Evolutionary conservation across 2,113 vertebrate genomes (phyloP).

Genomic region (Blennius ocellaris): DNA sequence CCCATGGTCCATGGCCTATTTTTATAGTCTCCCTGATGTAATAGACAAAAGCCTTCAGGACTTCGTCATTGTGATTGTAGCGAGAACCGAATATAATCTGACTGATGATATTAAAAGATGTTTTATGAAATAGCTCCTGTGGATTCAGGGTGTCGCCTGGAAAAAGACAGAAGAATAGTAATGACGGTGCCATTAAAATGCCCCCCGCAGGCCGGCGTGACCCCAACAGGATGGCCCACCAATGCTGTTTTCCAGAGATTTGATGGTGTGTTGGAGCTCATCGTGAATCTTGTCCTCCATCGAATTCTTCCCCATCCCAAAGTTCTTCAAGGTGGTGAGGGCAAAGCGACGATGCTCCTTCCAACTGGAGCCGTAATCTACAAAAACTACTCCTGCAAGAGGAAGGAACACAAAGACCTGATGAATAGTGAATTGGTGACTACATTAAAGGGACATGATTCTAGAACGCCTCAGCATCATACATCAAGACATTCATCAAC

Average conservation of each 20-base stretch:
- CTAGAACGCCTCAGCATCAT: no score
- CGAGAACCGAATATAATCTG: constrained; percentile 80
- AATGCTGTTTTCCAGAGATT: constrained; percentile 43
- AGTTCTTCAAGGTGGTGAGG: constrained; percentile 83
- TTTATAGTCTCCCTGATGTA: constrained; percentile 53
- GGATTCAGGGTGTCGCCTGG: constrained; percentile 66
- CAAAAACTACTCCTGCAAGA: constrained; percentile 76
- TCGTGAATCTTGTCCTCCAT: constrained; percentile 83
- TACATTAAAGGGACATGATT: no score
- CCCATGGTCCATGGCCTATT: constrained; percentile 69
- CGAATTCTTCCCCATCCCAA: constrained; percentile 87
- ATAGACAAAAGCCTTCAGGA: constrained; percentile 52
- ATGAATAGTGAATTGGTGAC: no score
- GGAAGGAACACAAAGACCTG: no score
- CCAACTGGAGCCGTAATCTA: constrained; percentile 75
- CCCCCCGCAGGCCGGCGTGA: no score
- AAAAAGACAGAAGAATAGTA: no score
- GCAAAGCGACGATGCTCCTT: constrained; percentile 85
- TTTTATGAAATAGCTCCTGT: constrained; percentile 71
- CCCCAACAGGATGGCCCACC: constrained; percentile 52
- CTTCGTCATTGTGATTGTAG: constrained; percentile 74
- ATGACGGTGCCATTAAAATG: no score
- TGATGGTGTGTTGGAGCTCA: constrained; percentile 69
- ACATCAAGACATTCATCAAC: no score
- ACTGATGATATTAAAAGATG: constrained; percentile 83